Evolutionary conservation across 2,888 invertebrate genomes (phyloP), one percentile per base, ranked within the genome.

Genomic region (Cephus spinipes): DNA sequence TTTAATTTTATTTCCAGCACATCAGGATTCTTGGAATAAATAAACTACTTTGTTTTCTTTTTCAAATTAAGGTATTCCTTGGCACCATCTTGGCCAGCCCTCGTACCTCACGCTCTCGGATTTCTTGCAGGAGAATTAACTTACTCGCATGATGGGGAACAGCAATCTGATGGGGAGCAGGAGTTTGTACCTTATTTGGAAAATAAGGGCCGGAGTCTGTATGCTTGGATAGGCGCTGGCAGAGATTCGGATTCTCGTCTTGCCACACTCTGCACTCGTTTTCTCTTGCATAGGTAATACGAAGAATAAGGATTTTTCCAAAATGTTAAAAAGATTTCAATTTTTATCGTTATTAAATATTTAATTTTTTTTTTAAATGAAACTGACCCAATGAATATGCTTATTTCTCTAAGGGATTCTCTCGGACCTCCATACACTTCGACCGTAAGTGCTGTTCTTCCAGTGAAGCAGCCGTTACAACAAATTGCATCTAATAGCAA

Each of bases 181-280:
- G 91, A 91, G 55, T 84, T 91, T 4, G 91, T 91, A n/a, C 91
- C 91, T 1, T 91, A 91, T 76, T 81, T 91, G 15, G 91, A 91
- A 79, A 91, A 91, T 74, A 91, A 91, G 74, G 91, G 91, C 34
- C 85, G 83, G 15, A 89, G 94, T 89, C 93, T 94, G 87, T 97
- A 97, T 91, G 96, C 97, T 87, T 98, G 98, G 98, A 98, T 98
- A 80, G 98, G 98, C 2, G 97, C 97, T 11, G 98, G 98, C 0
- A 93, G 98, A 9, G 98, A 98, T 90, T 96, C 97, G 3, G 98
- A 98, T 91, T 93, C 95, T 4, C 94, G 96, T 69, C 92, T 98
- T 23, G 92, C 94, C 9, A 94, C 95, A 4, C 92, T 98, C 77
- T 97, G 96, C 88, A 94, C 95, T 80, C 95, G 95, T 84, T 98